A percentile compares a stretch with the other conserved stretches of the same genome.
Evolutionary conservation across 2,888 invertebrate species (phyloP).

Genomic region (Drosophila prostipennis): DNA sequence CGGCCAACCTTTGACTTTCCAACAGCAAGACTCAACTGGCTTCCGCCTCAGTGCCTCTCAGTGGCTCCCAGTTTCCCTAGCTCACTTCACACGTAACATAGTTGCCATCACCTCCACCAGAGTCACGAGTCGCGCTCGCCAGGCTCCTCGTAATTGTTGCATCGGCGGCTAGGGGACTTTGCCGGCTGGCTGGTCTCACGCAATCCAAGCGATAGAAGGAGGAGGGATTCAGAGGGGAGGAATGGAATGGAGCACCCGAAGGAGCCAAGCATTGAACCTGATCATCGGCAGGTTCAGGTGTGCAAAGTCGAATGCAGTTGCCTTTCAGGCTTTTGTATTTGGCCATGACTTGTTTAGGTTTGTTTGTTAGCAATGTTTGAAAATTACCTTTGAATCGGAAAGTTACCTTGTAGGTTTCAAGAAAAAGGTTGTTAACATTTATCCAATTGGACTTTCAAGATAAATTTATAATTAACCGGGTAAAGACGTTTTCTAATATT

Average conservation of each 20-base stretch:
- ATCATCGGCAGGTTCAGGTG: slow-evolving; percentile 59
- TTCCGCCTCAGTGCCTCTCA: slow-evolving; percentile 37
- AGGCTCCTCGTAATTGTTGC: slow-evolving; percentile 35
- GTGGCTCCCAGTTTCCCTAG: slow-evolving; percentile 10
- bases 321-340: slow-evolving; percentile 7
- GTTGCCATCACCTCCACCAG: slow-evolving; percentile 19
- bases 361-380: neutral
- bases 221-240: neutral
- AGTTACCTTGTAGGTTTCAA: neutral
- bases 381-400: neutral
- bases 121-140: slow-evolving; percentile 31
- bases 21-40: slow-evolving; percentile 24
- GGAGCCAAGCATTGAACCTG: slow-evolving; percentile 71
- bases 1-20: slow-evolving; percentile 42
- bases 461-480: no score
- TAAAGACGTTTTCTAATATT: no score
- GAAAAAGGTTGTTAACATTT: no score
- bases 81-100: slow-evolving; percentile 28
- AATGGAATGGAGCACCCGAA: slow-evolving; percentile 3
- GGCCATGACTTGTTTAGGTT: slow-evolving; percentile 16
- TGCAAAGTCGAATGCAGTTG: slow-evolving; percentile 44
- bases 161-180: slow-evolving; percentile 16
- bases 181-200: slow-evolving; percentile 48
- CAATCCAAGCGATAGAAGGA: slow-evolving; percentile 17
- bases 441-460: no score